These are phyloP conservation scores for Xiphophorus maculatus DNA, from an alignment of 2,113 vertebrate genomes.

Conservation along the genomic window DNA sequence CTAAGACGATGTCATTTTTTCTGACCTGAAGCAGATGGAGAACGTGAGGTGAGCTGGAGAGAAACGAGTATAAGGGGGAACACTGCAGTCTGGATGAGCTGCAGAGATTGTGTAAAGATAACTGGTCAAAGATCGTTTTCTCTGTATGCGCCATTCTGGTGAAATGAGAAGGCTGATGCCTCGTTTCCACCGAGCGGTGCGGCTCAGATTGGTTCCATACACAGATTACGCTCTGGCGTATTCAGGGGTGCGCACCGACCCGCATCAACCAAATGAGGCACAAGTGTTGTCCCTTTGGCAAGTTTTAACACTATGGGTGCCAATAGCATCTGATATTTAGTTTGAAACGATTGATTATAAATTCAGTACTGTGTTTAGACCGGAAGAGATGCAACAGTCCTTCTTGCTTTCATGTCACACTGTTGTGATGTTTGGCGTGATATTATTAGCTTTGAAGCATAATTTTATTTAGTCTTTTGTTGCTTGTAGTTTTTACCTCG, in stretches of 20 bases:
- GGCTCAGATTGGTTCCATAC: too few species aligned
- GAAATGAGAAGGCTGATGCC: too few species aligned
- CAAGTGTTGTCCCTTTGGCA: not conserved
- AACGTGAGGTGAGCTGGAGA: not conserved
- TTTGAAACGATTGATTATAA: not conserved
- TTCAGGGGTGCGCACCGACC: too few species aligned
- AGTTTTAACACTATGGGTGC: not conserved
- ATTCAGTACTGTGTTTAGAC: not conserved
- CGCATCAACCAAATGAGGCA: not conserved
- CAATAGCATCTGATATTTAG: too few species aligned
- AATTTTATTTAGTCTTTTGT: conserved; percentile 1
- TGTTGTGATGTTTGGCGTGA: not conserved
- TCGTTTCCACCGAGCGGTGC: too few species aligned
- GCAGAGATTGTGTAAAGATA: not conserved
- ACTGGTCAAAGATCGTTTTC: not conserved
- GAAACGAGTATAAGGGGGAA: not conserved
- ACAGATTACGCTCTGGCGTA: too few species aligned
- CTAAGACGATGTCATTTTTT: too few species aligned
- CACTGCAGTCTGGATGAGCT: not conserved
- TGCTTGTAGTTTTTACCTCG: conserved; percentile 92
- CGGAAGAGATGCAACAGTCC: not conserved
- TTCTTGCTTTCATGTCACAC: not conserved
- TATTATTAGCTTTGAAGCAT: not conserved
- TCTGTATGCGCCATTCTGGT: too few species aligned
- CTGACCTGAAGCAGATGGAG: not conserved